These are phyloP conservation scores for Drosophila dunni DNA, from an alignment of 1,140 invertebrate genomes.

Conservation along the genomic window DNA sequence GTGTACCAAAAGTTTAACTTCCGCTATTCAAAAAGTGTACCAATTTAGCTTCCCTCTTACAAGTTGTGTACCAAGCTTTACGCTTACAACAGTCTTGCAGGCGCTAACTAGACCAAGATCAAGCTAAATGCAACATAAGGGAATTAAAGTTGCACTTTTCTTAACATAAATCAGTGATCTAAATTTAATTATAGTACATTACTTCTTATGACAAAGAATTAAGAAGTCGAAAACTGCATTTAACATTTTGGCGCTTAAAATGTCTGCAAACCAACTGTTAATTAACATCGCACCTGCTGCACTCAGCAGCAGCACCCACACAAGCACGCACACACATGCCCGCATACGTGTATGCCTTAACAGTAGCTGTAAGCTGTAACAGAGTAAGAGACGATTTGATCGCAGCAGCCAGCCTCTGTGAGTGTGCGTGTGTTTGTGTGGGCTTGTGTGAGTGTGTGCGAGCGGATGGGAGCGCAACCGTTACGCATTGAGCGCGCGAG, in stretches of 20 bases:
- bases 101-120: no score
- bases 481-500: constrained; percentile 38
- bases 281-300: constrained; percentile 49
- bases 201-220: neutral
- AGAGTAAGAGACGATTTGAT: constrained; percentile 32
- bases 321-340: neutral
- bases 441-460: neutral
- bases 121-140: no score
- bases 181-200: no score
- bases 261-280: constrained; percentile 27
- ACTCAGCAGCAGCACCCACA: constrained; percentile 14
- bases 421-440: neutral
- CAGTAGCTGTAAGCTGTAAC: constrained; percentile 31
- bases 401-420: constrained; percentile 28
- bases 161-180: no score
- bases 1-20: no score
- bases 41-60: no score
- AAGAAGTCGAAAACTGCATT: neutral
- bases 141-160: no score
- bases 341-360: constrained; percentile 13
- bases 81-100: no score
- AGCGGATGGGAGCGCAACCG: constrained; percentile 20
- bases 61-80: no score
- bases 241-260: neutral
- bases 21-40: no score